Base-by-base conservation (phyloP, 2,888 invertebrate genomes). In the Lysandra bellargus region DNA sequence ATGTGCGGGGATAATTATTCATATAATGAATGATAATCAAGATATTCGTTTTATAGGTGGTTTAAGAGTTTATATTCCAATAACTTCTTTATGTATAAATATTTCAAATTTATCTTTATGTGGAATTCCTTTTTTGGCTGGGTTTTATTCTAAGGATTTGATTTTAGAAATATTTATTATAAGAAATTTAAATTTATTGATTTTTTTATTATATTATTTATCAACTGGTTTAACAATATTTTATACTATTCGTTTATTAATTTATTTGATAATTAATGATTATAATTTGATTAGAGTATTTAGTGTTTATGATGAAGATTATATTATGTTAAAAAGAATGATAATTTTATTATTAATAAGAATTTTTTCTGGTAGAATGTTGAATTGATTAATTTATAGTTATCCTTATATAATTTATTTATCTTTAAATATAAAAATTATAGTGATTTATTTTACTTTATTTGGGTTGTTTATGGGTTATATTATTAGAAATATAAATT, bases 1-100 rank as follows among this genome's bases (percentile, higher is more conserved):
- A 86, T 96, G 96, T 95, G 96, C 96, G 0, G 97, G 97, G 0
- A 90, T 95, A 78, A 92, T 97, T 91, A 97, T 97, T 95, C 96
- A 96, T 94, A 93, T 93, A 87, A 93, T 95, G 87, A 89, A 87
- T 84, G 95, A 96, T 92, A 93, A 86, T 85, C 97, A 97, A 88
- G 96, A 97, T 96, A 96, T 96, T 95, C 96, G 96, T 4, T 91
- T 84, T 89, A 95, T 96, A 84, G 95, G 96, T 0, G 88, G 92
- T 0, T 84, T 96, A 86, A 88, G 91, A 80, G 83, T 86, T 78
- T 89, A 90, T 86, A 90, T 95, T 84, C 95, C 95, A 84, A 88
- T 95, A 86, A 95, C 95, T 85, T 89, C 90, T 83, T 85, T 92
- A 85, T 95, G 94, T 91, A 93, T 96, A 89, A 94, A 94, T 92